Percentiles rank a stretch among this genome's conserved stretches.
Evolutionary conservation across 2,888 invertebrate species (phyloP).

Genomic region (Ophioninae sp.): DNA sequence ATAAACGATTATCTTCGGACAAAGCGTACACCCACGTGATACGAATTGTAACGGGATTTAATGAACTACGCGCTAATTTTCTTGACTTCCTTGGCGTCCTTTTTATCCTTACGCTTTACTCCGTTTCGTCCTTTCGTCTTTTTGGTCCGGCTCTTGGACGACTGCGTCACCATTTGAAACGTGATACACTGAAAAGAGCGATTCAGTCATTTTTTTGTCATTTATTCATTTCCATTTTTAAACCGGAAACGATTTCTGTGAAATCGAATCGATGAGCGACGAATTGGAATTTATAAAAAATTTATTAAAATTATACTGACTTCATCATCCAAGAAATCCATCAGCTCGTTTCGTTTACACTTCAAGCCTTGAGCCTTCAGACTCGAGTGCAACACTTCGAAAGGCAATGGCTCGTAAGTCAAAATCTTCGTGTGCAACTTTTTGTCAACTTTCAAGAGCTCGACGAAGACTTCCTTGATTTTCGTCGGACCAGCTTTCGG

Average conservation of each 20-base stretch:
- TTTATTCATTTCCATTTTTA: not conserved
- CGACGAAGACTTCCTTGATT: conserved; percentile 69
- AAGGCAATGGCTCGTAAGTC: conserved; percentile 82
- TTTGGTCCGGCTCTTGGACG: conserved; percentile 19
- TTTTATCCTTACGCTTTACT: conserved; percentile 29
- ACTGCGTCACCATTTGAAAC: conserved; percentile 59
- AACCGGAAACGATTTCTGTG: not conserved
- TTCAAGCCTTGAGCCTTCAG: conserved; percentile 81
- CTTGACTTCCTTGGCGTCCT: not conserved
- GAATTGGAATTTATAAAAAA: not conserved
- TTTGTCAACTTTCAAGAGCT: conserved; percentile 74
- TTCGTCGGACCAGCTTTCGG: conserved; percentile 53
- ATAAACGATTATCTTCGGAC: not conserved
- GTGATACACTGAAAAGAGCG: conserved; percentile 70
- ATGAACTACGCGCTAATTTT: not conserved
- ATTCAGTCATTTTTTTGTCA: not conserved
- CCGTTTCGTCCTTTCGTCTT: conserved; percentile 30
- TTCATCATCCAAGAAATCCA: conserved; percentile 82
- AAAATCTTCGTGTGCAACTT: conserved; percentile 81
- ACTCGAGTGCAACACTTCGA: conserved; percentile 80
- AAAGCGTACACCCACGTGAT: too few relatives aligned
- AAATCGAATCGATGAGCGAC: not conserved
- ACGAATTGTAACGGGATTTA: too few relatives aligned
- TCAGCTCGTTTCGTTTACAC: conserved; percentile 80
- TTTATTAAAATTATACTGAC: conserved; percentile 68